Evolutionary conservation across 2,888 invertebrate species (phyloP), one percentile per base, ranked within the genome.

Genomic region (Plebejus argus): DNA sequence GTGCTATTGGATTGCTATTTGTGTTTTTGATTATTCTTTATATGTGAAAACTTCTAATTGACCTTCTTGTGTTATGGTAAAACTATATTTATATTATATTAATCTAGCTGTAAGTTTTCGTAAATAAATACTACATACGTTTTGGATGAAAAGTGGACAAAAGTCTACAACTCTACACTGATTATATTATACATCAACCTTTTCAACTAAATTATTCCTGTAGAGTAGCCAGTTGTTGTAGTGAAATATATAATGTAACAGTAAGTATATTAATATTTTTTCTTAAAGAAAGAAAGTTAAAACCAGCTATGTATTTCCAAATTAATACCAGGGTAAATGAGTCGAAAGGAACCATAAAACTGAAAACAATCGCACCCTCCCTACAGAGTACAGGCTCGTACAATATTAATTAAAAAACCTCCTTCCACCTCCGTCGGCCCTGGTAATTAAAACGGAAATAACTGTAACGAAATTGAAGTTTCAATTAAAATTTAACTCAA

Each of bases 381-480:
- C 28, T 39, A 8, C 7, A 18, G 49, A 49, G 79, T 81, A 81
- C 80, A 80, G 82, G 83, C 82, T 83, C 82, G 84, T 84, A 83
- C 84, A 82, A 84, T 85, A 86, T 90, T 91, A 90, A 91, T 90
- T 90, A 89, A 89, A 90, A 88, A 88, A 88, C 85, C 85, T 81
- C 83, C 84, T 81, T 81, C 81, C 79, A 81, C 82, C 82, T 84
- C 84, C 84, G 56, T 53, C 78, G 80, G 84, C 83, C 81, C 81
- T 83, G 83, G 85, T 86, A 89, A 90, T 90, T 89, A 87, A 89
- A 89, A 86, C 82, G 80, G 85, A 84, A 87, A 87, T 88, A 88
- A 88, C 86, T 84, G 86, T 87, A 87, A 86, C 84, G 84, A 85
- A 86, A 84, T 86, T 85, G 83, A 84, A 85, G 83, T 84, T 86